Conservation (phyloP, 2,797 vertebrate species). For the Gymnothorax javanicus region DNA sequence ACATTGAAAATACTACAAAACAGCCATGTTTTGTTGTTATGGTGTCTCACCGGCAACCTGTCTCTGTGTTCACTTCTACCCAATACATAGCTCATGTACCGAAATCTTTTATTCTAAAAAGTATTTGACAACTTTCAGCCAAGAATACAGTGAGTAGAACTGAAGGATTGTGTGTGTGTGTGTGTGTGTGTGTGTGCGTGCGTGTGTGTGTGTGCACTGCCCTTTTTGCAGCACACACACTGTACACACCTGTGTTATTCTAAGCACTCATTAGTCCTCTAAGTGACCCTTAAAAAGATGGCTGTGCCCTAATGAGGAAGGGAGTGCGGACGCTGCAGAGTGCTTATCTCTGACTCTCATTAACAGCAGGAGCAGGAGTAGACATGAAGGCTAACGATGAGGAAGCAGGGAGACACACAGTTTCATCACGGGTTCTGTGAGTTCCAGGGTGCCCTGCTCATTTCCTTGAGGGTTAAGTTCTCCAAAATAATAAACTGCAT, state of each 20-base stretch:
- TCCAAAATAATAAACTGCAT: not conserved
- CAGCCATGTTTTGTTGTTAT: too few species aligned
- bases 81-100: too few species aligned
- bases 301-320: constrained; percentile 70
- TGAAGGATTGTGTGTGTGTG: too few species aligned
- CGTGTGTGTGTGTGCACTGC: too few species aligned
- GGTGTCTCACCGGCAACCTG: too few species aligned
- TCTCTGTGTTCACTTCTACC: too few species aligned
- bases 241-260: constrained; percentile 27
- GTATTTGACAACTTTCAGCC: too few species aligned
- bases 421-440: not conserved
- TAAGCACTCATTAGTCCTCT: constrained; percentile 60
- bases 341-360: constrained; percentile 42
- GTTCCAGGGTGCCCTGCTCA: not conserved
- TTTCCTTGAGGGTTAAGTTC: not conserved
- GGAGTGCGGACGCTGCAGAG: constrained; percentile 61
- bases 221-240: too few species aligned
- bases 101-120: too few species aligned
- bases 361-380: constrained; percentile 13
- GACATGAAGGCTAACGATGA: not conserved
- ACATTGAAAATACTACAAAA: too few species aligned
- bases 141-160: too few species aligned
- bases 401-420: not conserved
- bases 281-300: constrained; percentile 71
- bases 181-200: too few species aligned